Conservation (phyloP, 2,113 vertebrate genomes). For the Petrocephalus microphthalmus region DNA sequence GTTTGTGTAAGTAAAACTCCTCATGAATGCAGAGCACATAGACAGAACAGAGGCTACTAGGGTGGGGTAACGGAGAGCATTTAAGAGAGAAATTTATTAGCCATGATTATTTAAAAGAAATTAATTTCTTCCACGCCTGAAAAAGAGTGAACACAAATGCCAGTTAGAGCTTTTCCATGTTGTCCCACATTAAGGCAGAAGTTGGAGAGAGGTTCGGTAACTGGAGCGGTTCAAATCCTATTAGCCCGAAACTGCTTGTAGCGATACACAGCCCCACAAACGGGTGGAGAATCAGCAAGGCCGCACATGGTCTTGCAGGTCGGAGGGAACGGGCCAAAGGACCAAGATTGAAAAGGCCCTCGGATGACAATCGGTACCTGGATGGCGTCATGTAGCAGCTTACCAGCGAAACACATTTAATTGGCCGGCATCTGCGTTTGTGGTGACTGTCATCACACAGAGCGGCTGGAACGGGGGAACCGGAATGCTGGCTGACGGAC, state of each 20-base stretch:
- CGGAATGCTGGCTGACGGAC: background rate
- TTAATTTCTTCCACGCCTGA: background rate
- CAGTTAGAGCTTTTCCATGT: background rate
- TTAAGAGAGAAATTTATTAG: background rate
- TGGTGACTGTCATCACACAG: slow-evolving; percentile 5
- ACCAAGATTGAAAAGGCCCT: background rate
- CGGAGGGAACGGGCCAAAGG: background rate
- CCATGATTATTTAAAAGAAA: background rate
- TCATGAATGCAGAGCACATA: background rate
- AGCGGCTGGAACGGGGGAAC: background rate
- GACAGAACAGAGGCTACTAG: background rate
- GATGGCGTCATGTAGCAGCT: background rate
- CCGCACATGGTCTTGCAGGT: background rate
- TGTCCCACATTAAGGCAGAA: background rate
- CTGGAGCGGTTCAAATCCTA: background rate
- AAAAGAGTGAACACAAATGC: background rate
- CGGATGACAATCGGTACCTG: background rate
- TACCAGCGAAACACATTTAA: slow-evolving; percentile 18
- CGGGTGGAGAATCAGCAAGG: background rate
- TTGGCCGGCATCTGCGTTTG: slow-evolving; percentile 10
- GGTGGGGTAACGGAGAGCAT: background rate
- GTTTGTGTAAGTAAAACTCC: no score
- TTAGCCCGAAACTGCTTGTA: background rate
- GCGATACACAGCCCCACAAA: background rate
- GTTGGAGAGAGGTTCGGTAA: background rate